phyloP scores from a whole-genome alignment of 2,888 invertebrate species.

The Rhingia campestris region DNA sequence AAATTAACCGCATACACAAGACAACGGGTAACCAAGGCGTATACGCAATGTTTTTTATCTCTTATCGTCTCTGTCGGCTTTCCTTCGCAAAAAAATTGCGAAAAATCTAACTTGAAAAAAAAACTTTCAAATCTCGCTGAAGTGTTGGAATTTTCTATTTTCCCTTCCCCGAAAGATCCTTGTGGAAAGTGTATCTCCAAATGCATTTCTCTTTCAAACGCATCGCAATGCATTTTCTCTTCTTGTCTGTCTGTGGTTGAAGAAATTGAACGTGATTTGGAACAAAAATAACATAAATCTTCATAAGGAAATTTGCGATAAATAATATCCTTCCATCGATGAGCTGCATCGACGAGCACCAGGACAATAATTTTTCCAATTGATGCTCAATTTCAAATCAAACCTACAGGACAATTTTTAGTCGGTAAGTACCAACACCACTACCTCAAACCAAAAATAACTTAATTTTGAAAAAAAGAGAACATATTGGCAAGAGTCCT shows the following conservation, averaged over 20 bases:
- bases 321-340: conserved; percentile 27
- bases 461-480: conserved; percentile 34
- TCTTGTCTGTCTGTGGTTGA: conserved; percentile 11
- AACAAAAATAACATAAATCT: conserved; percentile 10
- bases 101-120: conserved; percentile 8
- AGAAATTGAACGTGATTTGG: conserved; percentile 9
- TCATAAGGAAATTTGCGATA: no score
- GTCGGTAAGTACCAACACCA: conserved; percentile 58
- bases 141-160: conserved; percentile 8
- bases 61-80: not conserved
- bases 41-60: conserved; percentile 52
- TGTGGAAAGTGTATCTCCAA: conserved; percentile 31
- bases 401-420: conserved; percentile 70
- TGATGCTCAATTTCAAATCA: conserved; percentile 58
- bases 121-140: not conserved
- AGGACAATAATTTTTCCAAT: conserved; percentile 55
- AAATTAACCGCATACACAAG: conserved; percentile 63
- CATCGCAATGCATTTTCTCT: conserved; percentile 44
- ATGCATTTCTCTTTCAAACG: conserved; percentile 47
- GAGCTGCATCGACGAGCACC: conserved; percentile 42
- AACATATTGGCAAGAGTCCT: not conserved
- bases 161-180: conserved; percentile 13
- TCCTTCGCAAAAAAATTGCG: conserved; percentile 1
- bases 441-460: conserved; percentile 32
- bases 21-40: conserved; percentile 62